Percentiles rank a stretch among this genome's conserved stretches.
Conservation (phyloP, 2,797 vertebrate species). For the Sebastes melanostomus region DNA sequence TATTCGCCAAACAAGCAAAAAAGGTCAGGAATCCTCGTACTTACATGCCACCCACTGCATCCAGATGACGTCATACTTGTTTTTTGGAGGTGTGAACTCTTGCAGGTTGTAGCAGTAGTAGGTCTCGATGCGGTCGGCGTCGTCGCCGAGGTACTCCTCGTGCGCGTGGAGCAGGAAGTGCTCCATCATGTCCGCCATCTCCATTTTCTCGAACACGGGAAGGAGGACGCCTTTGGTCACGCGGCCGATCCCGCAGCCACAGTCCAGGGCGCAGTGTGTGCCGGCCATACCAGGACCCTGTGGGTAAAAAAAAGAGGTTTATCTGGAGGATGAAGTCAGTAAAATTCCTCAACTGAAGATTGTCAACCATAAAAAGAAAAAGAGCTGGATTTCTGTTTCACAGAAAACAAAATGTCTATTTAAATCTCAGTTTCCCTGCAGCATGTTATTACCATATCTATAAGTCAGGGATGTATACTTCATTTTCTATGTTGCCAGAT, state of each 20-base stretch:
- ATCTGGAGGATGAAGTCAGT: not conserved
- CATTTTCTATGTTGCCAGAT: slow-evolving; percentile 45
- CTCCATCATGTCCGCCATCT: slow-evolving; percentile 96
- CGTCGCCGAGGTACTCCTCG: slow-evolving; percentile 87
- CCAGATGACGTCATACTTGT: slow-evolving; percentile 95
- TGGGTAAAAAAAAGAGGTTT: not conserved
- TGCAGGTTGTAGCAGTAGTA: slow-evolving; percentile 93
- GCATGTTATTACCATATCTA: slow-evolving; percentile 32
- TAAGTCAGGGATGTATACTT: slow-evolving; percentile 8
- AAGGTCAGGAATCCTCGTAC: slow-evolving; percentile 53
- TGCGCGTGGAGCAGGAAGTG: slow-evolving; percentile 92
- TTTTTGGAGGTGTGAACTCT: slow-evolving; percentile 85
- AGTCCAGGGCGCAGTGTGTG: slow-evolving; percentile 89
- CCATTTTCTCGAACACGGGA: slow-evolving; percentile 90
- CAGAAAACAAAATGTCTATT: slow-evolving; percentile 2
- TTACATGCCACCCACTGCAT: slow-evolving; percentile 97
- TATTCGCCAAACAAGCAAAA: not conserved
- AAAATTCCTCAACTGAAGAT: not conserved
- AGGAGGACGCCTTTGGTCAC: slow-evolving; percentile 92
- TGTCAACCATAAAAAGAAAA: not conserved
- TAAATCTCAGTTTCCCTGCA: slow-evolving; percentile 14
- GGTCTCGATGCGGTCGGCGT: slow-evolving; percentile 87
- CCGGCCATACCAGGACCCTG: slow-evolving; percentile 91
- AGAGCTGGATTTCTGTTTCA: slow-evolving; percentile 5
- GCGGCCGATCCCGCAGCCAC: slow-evolving; percentile 92